A percentile compares a stretch with the other conserved stretches of the same genome.
Conservation (phyloP, 2,888 invertebrate genomes). For the Zhuqinia jingwanae region DNA sequence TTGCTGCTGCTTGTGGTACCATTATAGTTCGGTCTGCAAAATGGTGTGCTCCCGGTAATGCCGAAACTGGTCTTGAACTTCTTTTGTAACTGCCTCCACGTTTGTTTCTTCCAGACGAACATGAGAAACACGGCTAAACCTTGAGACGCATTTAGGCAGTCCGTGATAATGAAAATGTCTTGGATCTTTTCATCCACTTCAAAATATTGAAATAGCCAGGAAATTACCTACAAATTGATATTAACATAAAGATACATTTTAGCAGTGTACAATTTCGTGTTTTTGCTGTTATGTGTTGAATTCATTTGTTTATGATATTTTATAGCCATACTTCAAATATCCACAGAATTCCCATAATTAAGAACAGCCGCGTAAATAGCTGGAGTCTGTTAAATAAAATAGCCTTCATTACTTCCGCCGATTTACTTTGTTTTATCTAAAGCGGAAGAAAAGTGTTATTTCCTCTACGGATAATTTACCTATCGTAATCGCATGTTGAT, state of each 20-base stretch:
- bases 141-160: conserved; percentile 72
- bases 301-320: not conserved
- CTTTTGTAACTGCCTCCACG: conserved; percentile 67
- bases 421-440: not conserved
- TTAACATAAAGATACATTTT: not conserved
- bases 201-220: conserved; percentile 62
- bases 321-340: conserved; percentile 65
- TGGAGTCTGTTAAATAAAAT: conserved; percentile 59
- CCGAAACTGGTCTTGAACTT: conserved; percentile 49
- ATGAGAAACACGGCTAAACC: conserved; percentile 71
- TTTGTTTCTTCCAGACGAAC: conserved; percentile 69
- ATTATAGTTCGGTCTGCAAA: conserved; percentile 37
- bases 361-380: conserved; percentile 67
- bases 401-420: not conserved
- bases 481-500: conserved; percentile 67
- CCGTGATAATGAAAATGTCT: conserved; percentile 67
- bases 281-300: not conserved
- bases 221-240: conserved; percentile 65
- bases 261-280: not conserved
- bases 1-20: conserved; percentile 52
- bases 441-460: not conserved
- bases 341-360: conserved; percentile 74
- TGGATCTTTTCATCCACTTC: conserved; percentile 55
- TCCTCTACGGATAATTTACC: no score
- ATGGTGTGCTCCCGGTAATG: conserved; percentile 22